Evolutionary conservation across 2,888 invertebrate genomes (phyloP).

Genomic region (Agonopterix arenella): DNA sequence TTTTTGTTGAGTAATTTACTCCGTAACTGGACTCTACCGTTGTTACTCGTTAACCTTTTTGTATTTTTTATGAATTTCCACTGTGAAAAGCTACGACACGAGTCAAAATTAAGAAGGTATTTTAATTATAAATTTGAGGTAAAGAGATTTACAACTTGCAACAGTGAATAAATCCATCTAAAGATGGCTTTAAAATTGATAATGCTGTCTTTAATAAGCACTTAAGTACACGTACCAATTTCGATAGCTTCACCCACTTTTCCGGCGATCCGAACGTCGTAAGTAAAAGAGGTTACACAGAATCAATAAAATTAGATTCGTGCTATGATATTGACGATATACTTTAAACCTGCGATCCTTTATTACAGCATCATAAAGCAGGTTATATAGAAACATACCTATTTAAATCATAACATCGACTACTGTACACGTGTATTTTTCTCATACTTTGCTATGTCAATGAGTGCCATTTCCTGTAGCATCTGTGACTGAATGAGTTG

Average conservation of each 20-base stretch:
- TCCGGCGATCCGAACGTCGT: neutral
- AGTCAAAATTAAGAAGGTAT: slow-evolving; percentile 4
- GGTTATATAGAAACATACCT: too few relatives aligned
- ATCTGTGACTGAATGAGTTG: slow-evolving; percentile 1
- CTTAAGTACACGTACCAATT: slow-evolving; percentile 12
- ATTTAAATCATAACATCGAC: neutral
- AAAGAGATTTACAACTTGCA: slow-evolving; percentile 5
- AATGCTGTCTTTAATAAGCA: slow-evolving; percentile 9
- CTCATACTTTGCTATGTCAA: slow-evolving; percentile 10
- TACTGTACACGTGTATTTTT: neutral
- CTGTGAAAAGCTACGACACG: slow-evolving; percentile 2
- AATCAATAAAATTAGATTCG: slow-evolving; percentile 14
- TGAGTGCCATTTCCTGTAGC: slow-evolving; percentile 14
- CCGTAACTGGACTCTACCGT: slow-evolving; percentile 31
- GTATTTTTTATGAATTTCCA: slow-evolving; percentile 8
- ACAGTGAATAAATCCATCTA: slow-evolving; percentile 9
- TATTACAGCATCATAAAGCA: too few relatives aligned
- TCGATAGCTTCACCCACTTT: slow-evolving; percentile 19
- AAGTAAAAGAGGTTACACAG: slow-evolving; percentile 9
- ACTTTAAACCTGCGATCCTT: neutral
- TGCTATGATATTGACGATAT: slow-evolving; percentile 10
- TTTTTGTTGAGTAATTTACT: slow-evolving; percentile 60
- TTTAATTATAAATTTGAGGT: slow-evolving; percentile 5
- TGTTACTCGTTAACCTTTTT: slow-evolving; percentile 24
- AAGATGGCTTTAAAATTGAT: slow-evolving; percentile 15